phyloP scores from a whole-genome alignment of 2,113 vertebrate species.

The Picathartes gymnocephalus region DNA sequence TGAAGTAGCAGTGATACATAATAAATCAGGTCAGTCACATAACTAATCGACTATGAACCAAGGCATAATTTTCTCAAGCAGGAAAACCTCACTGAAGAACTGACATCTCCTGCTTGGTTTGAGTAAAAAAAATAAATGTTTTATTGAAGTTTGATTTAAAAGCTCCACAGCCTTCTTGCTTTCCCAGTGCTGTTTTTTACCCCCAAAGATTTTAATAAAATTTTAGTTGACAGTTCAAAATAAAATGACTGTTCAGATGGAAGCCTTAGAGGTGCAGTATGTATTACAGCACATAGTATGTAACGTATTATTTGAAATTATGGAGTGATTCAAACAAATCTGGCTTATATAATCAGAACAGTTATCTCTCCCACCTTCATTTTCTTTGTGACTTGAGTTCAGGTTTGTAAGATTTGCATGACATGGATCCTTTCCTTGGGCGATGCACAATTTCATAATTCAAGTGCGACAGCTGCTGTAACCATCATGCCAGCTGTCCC shows the following conservation, averaged over 20 bases:
- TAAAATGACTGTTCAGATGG: not conserved
- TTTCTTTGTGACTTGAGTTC: constrained; percentile 38
- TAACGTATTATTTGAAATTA: not conserved
- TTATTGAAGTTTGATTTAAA: not conserved
- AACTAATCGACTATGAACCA: not conserved
- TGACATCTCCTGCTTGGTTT: not conserved
- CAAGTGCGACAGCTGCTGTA: constrained; percentile 22
- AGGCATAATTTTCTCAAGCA: constrained; percentile 1
- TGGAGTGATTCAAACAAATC: not conserved
- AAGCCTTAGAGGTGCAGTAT: not conserved
- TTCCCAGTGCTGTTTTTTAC: not conserved
- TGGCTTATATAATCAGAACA: not conserved
- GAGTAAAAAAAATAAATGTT: not conserved
- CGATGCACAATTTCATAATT: constrained; percentile 45
- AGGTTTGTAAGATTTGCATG: constrained; percentile 38
- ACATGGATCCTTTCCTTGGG: constrained; percentile 60
- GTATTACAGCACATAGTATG: not conserved
- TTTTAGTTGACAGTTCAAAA: not conserved
- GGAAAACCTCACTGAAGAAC: not conserved
- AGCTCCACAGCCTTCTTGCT: not conserved
- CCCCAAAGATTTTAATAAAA: not conserved
- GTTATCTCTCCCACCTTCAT: not conserved
- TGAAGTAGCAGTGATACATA: constrained; percentile 20
- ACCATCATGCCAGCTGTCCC: constrained; percentile 32
- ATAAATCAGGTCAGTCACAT: constrained; percentile 41